Evolutionary conservation across 2,113 vertebrate genomes (phyloP), one percentile per base, ranked within the genome.

Genomic region (Lethenteron camtschaticum): DNA sequence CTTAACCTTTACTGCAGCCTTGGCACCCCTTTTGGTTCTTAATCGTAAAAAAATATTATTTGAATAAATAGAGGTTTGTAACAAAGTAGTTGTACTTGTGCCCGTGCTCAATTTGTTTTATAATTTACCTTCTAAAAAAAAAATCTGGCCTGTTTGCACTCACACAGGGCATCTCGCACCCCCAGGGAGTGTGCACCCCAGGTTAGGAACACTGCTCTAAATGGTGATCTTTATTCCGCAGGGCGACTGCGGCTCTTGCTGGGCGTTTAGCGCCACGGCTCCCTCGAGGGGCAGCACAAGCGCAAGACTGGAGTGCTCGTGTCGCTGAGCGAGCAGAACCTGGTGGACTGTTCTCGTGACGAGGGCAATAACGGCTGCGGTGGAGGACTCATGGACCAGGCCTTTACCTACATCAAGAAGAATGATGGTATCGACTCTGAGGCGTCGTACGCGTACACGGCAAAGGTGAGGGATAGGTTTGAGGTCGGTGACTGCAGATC

Each of bases 201-300:
- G 24, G 24, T 41, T 41, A 41, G 24, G 24, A 41, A 41, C 24
- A 41, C 68, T 12, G 11, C 69, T 2, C 57, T 57, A 18, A n/a
- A 12, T 70, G 56, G 9, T 70, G 10, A 12, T 24, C 58, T 57
- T 55, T 41, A 6, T 41, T 41, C 41, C 41, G 11, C 69, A 70
- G 69, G 69, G 69, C 55, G 11, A n/a, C 56, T 70, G 69, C 59
- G 69, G 69, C 10, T 70, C 69, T 8, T 70, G 69, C 56, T 70
- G 69, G 69, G 69, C 69, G 11, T 70, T 70, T 11, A 70, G 69
- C 55, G 14, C 69, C 2, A 70, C 10, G 69, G 69, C 2, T 57
- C 56, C 13, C 10, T 70, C 1, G 69, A 70, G 10, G 69, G 69
- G 2, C 69, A 70, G 69, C 9, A 14, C n/a, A n/a, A 7, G 55